Conservation (phyloP, 2,888 invertebrate genomes). For the Drosophila infuscata region DNA sequence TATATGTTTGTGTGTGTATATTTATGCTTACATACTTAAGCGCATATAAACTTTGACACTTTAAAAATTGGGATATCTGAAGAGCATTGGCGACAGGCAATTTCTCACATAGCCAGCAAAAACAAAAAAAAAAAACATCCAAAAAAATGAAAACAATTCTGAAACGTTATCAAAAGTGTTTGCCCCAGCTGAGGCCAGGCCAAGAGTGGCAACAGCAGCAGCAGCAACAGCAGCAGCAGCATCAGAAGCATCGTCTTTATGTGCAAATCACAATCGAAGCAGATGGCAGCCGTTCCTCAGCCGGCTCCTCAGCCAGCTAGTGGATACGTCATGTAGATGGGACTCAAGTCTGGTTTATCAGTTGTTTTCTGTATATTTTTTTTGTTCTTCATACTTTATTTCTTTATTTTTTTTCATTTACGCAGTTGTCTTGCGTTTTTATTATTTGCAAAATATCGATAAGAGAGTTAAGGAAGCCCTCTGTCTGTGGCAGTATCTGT, state of each 20-base stretch:
- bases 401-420: constrained; percentile 29
- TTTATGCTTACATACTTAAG: constrained; percentile 62
- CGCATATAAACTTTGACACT: constrained; percentile 73
- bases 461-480: constrained; percentile 37
- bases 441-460: constrained; percentile 78
- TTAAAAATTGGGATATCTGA: constrained; percentile 77
- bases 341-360: constrained; percentile 48
- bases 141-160: constrained; percentile 6
- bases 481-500: constrained; percentile 16
- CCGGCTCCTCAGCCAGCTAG: constrained; percentile 36
- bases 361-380: constrained; percentile 21
- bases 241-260: constrained; percentile 14
- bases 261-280: constrained; percentile 67
- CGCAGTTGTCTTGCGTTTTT: constrained; percentile 61
- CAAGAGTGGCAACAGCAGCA: constrained; percentile 7
- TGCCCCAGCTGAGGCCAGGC: constrained; percentile 61
- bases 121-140: not conserved
- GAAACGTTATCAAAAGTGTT: constrained; percentile 36
- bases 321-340: constrained; percentile 27
- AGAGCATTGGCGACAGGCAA: constrained; percentile 68
- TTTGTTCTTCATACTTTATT: constrained; percentile 17
- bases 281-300: constrained; percentile 58
- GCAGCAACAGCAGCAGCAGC: constrained; percentile 2
- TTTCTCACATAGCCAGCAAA: constrained; percentile 52
- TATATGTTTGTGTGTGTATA: constrained; percentile 23